These are phyloP conservation scores for Oncorhynchus mykiss DNA, from an alignment of 2,113 vertebrate genomes.

Conservation along the genomic window DNA sequence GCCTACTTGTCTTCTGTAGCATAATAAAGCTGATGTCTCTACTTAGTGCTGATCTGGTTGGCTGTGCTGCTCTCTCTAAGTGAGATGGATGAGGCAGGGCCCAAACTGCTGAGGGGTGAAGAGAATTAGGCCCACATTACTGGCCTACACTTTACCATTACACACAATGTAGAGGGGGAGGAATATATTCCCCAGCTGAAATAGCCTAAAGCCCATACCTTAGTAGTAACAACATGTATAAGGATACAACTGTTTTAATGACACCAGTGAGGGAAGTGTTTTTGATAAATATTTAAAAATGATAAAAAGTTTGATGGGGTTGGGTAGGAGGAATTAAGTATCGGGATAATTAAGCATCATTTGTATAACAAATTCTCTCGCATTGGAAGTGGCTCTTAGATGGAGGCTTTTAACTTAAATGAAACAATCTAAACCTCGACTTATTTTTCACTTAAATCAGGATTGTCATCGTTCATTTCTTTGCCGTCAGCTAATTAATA, in stretches of 20 bases:
- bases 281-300: background rate
- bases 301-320: background rate
- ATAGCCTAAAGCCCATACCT: background rate
- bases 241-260: constrained; percentile 21
- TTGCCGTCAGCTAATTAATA: constrained; percentile 12
- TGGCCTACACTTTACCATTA: constrained; percentile 48
- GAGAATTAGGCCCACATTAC: constrained; percentile 65
- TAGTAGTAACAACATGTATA: constrained; percentile 15
- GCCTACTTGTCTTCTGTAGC: constrained; percentile 44
- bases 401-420: too few relatives aligned
- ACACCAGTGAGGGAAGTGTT: background rate
- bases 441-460: background rate
- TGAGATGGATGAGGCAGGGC: constrained; percentile 76
- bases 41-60: constrained; percentile 52
- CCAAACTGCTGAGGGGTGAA: constrained; percentile 69
- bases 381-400: too few relatives aligned
- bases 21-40: constrained; percentile 75
- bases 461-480: background rate
- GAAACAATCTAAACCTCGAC: background rate
- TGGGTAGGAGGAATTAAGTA: background rate
- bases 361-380: background rate
- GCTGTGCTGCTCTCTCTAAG: constrained; percentile 60
- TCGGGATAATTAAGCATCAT: background rate
- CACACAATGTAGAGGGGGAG: constrained; percentile 56
- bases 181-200: constrained; percentile 11